phyloP scores from a whole-genome alignment of 2,888 invertebrate species.

The Agapetus fuscipes region DNA sequence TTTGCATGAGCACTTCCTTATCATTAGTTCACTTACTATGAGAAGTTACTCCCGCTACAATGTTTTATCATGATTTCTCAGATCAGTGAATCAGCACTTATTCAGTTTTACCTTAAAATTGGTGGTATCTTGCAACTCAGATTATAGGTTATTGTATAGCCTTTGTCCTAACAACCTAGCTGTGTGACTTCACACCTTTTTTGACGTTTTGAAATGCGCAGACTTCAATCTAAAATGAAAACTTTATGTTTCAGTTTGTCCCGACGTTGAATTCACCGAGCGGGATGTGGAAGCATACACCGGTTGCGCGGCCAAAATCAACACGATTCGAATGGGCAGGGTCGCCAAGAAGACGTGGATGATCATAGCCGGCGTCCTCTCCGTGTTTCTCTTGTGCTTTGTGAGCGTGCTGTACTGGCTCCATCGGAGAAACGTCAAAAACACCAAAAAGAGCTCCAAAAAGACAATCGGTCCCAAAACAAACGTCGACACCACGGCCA shows the following conservation, averaged over 20 bases:
- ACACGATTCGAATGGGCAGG: constrained; percentile 11
- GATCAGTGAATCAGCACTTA: too few relatives aligned
- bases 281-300: constrained; percentile 31
- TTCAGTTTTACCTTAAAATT: too few relatives aligned
- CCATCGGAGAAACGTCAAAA: constrained; percentile 40
- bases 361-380: constrained; percentile 37
- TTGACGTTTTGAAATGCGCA: too few relatives aligned
- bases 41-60: too few relatives aligned
- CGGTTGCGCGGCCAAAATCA: constrained; percentile 28
- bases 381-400: constrained; percentile 39
- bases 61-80: too few relatives aligned
- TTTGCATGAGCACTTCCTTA: too few relatives aligned
- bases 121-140: too few relatives aligned
- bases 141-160: too few relatives aligned
- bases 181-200: too few relatives aligned
- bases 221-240: too few relatives aligned
- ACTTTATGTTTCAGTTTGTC: constrained; percentile 33
- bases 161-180: too few relatives aligned
- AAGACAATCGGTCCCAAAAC: neutral
- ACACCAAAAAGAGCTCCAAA: constrained; percentile 29
- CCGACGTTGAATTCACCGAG: constrained; percentile 25
- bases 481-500: neutral
- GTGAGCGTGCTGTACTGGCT: constrained; percentile 39
- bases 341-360: constrained; percentile 35
- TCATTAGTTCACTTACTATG: too few relatives aligned